Base-by-base conservation (phyloP, 2,888 invertebrate genomes). In the Dermolepida albohirtum region DNA sequence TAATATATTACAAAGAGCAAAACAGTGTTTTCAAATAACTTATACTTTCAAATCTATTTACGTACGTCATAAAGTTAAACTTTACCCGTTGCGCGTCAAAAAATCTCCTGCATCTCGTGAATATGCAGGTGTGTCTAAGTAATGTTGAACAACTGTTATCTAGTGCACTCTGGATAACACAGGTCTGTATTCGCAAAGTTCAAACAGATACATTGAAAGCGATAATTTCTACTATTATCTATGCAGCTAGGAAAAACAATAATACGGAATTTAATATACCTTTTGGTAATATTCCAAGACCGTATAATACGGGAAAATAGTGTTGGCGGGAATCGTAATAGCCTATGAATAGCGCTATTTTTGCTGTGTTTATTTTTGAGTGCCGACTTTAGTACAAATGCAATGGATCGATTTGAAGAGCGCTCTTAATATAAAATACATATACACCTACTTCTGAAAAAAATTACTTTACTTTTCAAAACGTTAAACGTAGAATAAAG, bases 171-270 rank as follows among this genome's bases (percentile, higher is more conserved):
- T 8, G n/a, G 10, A 54, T 40, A 16, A 40, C 7, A 39, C 54
- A 10, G 17, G 34, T 54, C 16, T 40, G 39, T n/a, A 40, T 6
- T 14, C 40, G 40, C 54, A 16, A 40, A 40, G 54, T 54, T 54
- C 54, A 54, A 54, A 54, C 39, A 54, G 40, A 40, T 40, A 54
- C 54, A 40, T 16, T 40, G 11, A 54, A 40, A 14, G 51, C 17
- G 54, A 54, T 54, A 54, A 40, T 54, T 54, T 17, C 40, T 17
- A 54, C 10, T 40, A 54, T 40, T 54, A 54, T 39, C 40, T 54
- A 54, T 34, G 34, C 34, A 34, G 34, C 12, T 40, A 2, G 40
- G 54, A 54, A 54, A 54, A 54, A 54, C 54, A 54, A 54, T 54
- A 54, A 54, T 40, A 10, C 12, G 40, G 40, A 39, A 40, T 39